Conservation (phyloP, 2,797 vertebrate species). For the Melanotaenia maccullochi region DNA sequence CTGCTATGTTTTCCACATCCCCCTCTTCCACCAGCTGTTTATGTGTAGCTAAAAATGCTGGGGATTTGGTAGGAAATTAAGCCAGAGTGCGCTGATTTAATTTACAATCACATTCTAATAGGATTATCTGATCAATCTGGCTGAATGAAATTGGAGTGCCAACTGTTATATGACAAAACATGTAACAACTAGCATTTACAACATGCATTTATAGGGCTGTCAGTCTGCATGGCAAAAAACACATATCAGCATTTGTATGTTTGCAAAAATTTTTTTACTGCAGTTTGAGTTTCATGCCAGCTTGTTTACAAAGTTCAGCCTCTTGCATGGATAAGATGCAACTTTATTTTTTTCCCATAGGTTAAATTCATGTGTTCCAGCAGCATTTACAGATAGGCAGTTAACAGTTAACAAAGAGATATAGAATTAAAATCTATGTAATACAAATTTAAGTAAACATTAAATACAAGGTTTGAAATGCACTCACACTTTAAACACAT, state of each 20-base stretch:
- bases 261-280: not conserved
- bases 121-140: conserved; percentile 68
- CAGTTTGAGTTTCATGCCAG: not conserved
- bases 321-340: not conserved
- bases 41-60: conserved; percentile 34
- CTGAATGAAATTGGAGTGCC: conserved; percentile 64
- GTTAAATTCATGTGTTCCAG: not conserved
- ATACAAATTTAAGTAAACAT: not conserved
- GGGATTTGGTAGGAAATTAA: conserved; percentile 58
- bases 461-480: not conserved
- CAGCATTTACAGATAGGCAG: not conserved
- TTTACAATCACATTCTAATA: conserved; percentile 66
- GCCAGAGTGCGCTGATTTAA: conserved; percentile 46
- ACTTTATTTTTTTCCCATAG: not conserved
- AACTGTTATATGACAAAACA: conserved; percentile 48
- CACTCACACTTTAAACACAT: too few relatives aligned
- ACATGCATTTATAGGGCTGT: not conserved
- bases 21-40: conserved; percentile 26
- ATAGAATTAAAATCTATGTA: too few relatives aligned
- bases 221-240: not conserved
- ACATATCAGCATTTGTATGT: not conserved
- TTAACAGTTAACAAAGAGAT: not conserved
- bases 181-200: conserved; percentile 17
- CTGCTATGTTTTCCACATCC: conserved; percentile 40
- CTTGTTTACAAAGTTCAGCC: not conserved